These are phyloP conservation scores for Tanaodytes sp. DNA, from an alignment of 2,888 invertebrate genomes.

Conservation along the genomic window DNA sequence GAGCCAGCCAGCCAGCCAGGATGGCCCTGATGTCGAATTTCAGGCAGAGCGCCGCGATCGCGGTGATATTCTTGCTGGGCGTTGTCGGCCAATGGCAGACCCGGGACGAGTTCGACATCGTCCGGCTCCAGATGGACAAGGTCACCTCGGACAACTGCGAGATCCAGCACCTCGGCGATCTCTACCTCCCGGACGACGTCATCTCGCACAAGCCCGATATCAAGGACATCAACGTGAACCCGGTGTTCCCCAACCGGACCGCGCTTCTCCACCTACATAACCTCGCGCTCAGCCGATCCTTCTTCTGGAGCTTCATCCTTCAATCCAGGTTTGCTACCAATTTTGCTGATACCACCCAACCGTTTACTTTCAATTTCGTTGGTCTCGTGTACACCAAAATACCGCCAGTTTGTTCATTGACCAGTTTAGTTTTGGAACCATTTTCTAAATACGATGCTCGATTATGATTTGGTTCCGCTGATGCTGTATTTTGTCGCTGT, in stretches of 20 bases:
- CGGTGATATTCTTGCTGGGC: slow-evolving; percentile 73
- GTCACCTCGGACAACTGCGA: slow-evolving; percentile 91
- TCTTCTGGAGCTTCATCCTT: slow-evolving; percentile 95
- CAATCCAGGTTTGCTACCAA: slow-evolving; percentile 82
- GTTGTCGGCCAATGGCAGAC: slow-evolving; percentile 92
- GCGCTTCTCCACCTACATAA: slow-evolving; percentile 94
- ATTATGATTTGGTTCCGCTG: too few species aligned
- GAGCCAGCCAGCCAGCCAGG: neutral
- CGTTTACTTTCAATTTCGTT: too few species aligned
- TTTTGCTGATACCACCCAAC: too few species aligned
- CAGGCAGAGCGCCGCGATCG: slow-evolving; percentile 34
- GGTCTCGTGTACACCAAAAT: too few species aligned
- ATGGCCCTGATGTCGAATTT: slow-evolving; percentile 20
- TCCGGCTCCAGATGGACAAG: slow-evolving; percentile 86
- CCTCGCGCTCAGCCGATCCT: slow-evolving; percentile 95
- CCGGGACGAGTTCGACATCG: slow-evolving; percentile 91
- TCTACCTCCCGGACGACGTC: slow-evolving; percentile 87
- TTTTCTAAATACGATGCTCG: too few species aligned
- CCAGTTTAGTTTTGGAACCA: too few species aligned
- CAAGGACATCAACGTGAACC: slow-evolving; percentile 94
- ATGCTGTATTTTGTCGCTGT: too few species aligned
- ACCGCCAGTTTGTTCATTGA: too few species aligned
- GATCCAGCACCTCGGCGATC: slow-evolving; percentile 87
- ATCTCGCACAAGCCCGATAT: slow-evolving; percentile 95
- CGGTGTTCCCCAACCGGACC: slow-evolving; percentile 94